Evolutionary conservation across 2,888 invertebrate genomes (phyloP), one percentile per base, ranked within the genome.

Genomic region (Girardia tigrina): DNA sequence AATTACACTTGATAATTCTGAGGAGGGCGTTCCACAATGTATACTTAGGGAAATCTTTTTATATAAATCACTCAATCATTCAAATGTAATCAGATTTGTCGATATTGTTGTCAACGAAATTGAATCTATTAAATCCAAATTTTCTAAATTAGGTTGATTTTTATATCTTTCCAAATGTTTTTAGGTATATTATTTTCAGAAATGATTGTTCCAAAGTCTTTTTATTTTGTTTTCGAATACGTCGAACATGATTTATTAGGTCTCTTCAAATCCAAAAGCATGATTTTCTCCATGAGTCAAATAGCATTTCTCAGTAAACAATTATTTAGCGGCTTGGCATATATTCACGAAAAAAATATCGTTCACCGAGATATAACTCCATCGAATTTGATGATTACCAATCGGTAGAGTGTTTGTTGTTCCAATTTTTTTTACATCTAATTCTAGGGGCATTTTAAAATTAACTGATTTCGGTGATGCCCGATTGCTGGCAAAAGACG

Each of bases 361-460:
- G n/a, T 56, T n/a, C 56, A 56, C n/a, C 56, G 56, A 6, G 56
- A 56, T n/a, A 56, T 56, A n/a, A 56, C 56, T 4, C 56, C 56
- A 12, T 56, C 56, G 4, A 56, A 56, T 56, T 16, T 56, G n/a
- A 56, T 56, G 56, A n/a, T 56, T 23, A 56, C 20, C 23, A 56
- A 56, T 12, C n/a, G 56, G 56, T 56, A 56, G n/a, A 56, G 36
- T 36, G 8, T 16, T 36, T 36, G 16, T n/a, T n/a, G n/a, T n/a
- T n/a, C n/a, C n/a, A n/a, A n/a, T n/a, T n/a, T n/a, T n/a, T n/a
- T n/a, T n/a, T n/a, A n/a, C n/a, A 16, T 12, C 16, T 12, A 12
- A 36, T 36, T 56, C n/a, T 56, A 56, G 56, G n/a, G 56, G 56
- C n/a, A 56, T 56, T 12, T 56, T 56, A n/a, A 56, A 56, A n/a